A percentile compares a stretch with the other conserved stretches of the same genome.
Conservation (phyloP, 2,888 invertebrate genomes). For the Agonum fuliginosum region DNA sequence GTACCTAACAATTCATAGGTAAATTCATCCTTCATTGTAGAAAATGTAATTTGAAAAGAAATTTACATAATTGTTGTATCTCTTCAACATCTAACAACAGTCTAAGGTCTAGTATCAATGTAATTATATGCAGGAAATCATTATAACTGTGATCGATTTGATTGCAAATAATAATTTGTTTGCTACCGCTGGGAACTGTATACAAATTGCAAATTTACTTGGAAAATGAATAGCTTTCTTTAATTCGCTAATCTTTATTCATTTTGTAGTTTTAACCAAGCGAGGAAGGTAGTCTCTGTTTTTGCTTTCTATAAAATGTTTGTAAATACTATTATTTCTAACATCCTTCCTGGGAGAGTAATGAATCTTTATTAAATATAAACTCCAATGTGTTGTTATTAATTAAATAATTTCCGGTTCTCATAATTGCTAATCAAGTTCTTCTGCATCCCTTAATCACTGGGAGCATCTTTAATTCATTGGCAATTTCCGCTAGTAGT, state of each 20-base stretch:
- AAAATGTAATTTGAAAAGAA: background rate
- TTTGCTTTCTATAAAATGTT: constrained; percentile 27
- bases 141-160: constrained; percentile 48
- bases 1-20: background rate
- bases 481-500: background rate
- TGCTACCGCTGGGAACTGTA: constrained; percentile 20
- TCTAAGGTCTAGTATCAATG: constrained; percentile 2
- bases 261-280: background rate
- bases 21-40: background rate
- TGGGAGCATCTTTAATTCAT: constrained; percentile 30
- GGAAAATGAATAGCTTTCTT: background rate
- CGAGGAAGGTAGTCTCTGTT: constrained; percentile 13
- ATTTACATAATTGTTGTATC: constrained; percentile 26
- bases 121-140: constrained; percentile 39
- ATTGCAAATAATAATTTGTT: constrained; percentile 32
- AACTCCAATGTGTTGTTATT: background rate
- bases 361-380: constrained; percentile 1
- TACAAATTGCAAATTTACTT: constrained; percentile 16
- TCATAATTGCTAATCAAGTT: constrained; percentile 19
- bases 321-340: constrained; percentile 34
- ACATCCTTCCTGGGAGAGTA: constrained; percentile 29
- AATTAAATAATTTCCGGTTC: constrained; percentile 22
- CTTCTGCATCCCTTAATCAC: constrained; percentile 20
- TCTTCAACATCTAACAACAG: background rate
- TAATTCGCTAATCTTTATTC: background rate